These are phyloP conservation scores for Chunga burmeisteri DNA, from an alignment of 2,113 vertebrate genomes.

Conservation along the genomic window DNA sequence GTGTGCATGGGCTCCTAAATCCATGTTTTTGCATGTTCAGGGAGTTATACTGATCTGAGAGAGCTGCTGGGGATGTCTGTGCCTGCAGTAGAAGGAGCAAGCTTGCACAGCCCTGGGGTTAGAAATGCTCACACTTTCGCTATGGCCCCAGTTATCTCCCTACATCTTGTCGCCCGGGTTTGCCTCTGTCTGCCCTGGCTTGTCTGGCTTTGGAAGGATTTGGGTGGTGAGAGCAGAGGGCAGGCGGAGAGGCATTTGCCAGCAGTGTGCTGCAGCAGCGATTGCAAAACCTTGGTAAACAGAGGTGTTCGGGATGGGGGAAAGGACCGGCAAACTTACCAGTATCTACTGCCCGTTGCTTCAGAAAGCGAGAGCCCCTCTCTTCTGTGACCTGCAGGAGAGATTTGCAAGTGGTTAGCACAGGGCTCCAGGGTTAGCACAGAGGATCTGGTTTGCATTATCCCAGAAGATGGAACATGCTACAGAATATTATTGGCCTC, in stretches of 20 bases:
- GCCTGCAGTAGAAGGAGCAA: background rate
- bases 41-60: rapidly evolving
- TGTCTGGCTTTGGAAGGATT: background rate
- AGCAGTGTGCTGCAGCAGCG: rapidly evolving
- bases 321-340: background rate
- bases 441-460: rapidly evolving
- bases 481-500: rapidly evolving
- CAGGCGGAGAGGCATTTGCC: background rate
- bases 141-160: background rate
- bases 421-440: background rate
- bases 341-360: background rate
- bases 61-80: background rate
- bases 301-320: background rate
- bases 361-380: background rate
- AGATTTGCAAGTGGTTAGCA: background rate
- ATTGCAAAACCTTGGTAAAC: background rate
- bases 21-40: background rate
- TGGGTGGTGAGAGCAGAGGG: background rate
- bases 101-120: no score
- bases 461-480: background rate
- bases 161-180: background rate
- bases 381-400: constrained; percentile 6
- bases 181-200: background rate
- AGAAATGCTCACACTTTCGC: rapidly evolving
- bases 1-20: rapidly evolving